These are phyloP conservation scores for Centropristis striata DNA, from an alignment of 2,113 vertebrate genomes.

Conservation along the genomic window DNA sequence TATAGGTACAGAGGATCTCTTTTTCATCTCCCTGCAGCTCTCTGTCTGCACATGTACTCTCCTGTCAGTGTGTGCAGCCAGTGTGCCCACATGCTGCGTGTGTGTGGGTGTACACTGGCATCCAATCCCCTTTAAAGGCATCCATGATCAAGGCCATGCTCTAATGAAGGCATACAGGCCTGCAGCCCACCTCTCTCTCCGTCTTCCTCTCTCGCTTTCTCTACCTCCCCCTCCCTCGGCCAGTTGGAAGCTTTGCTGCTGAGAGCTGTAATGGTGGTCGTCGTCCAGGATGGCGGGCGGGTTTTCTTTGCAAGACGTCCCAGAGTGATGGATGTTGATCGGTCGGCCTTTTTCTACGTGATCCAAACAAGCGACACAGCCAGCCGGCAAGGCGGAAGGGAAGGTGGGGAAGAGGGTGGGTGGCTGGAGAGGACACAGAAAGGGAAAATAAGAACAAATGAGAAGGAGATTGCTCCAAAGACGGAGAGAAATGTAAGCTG, in stretches of 20 bases:
- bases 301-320: constrained; percentile 36
- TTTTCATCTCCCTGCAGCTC: constrained; percentile 17
- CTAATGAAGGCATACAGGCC: constrained; percentile 66
- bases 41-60: constrained; percentile 20
- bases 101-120: constrained; percentile 47
- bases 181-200: constrained; percentile 54
- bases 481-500: constrained; percentile 19
- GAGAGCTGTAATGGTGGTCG: constrained; percentile 15
- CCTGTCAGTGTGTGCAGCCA: constrained; percentile 37
- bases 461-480: constrained; percentile 10
- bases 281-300: constrained; percentile 29
- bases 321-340: constrained; percentile 80
- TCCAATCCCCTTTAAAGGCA: constrained; percentile 56
- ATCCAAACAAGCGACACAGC: constrained; percentile 33
- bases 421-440: neutral
- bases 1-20: constrained; percentile 23
- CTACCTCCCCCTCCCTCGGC: constrained; percentile 11
- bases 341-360: constrained; percentile 5
- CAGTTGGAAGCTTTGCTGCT: constrained; percentile 11
- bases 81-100: constrained; percentile 54
- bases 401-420: constrained; percentile 18
- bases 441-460: neutral
- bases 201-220: constrained; percentile 34
- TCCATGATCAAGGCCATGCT: constrained; percentile 64
- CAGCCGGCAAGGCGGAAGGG: neutral